phyloP scores from a whole-genome alignment of 2,888 invertebrate species.

The Lasioglossum villosulum region DNA sequence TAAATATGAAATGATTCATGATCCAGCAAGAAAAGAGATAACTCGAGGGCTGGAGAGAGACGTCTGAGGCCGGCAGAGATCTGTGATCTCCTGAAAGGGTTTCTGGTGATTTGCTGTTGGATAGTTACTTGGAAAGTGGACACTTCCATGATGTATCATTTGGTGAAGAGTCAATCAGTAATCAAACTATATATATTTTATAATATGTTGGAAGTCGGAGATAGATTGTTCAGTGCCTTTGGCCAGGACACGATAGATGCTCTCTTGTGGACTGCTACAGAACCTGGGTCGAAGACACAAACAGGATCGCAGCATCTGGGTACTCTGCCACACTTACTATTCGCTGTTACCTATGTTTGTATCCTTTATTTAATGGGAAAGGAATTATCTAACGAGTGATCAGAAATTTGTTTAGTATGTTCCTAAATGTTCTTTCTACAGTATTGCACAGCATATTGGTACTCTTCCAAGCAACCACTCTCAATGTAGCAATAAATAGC shows the following conservation, averaged over 20 bases:
- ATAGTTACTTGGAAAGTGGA: constrained; percentile 96
- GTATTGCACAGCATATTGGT: constrained; percentile 95
- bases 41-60: constrained; percentile 25
- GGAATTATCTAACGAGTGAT: neutral
- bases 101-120: constrained; percentile 93
- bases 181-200: constrained; percentile 99
- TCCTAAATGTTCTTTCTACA: constrained; percentile 74
- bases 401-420: constrained; percentile 21
- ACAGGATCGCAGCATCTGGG: constrained; percentile 90
- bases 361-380: constrained; percentile 88
- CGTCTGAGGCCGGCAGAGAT: constrained; percentile 94
- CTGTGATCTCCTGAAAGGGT: constrained; percentile 98
- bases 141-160: constrained; percentile 98
- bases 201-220: constrained; percentile 99
- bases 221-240: constrained; percentile 97
- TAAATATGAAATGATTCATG: constrained; percentile 8
- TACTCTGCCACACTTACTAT: constrained; percentile 94
- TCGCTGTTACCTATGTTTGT: constrained; percentile 97
- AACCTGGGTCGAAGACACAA: constrained; percentile 90
- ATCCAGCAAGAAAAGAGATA: constrained; percentile 40
- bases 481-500: constrained; percentile 99
- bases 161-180: constrained; percentile 98
- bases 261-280: constrained; percentile 99
- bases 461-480: constrained; percentile 97
- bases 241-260: constrained; percentile 99